These are phyloP conservation scores for Nymphalis polychloros DNA, from an alignment of 2,888 invertebrate species.

Conservation along the genomic window DNA sequence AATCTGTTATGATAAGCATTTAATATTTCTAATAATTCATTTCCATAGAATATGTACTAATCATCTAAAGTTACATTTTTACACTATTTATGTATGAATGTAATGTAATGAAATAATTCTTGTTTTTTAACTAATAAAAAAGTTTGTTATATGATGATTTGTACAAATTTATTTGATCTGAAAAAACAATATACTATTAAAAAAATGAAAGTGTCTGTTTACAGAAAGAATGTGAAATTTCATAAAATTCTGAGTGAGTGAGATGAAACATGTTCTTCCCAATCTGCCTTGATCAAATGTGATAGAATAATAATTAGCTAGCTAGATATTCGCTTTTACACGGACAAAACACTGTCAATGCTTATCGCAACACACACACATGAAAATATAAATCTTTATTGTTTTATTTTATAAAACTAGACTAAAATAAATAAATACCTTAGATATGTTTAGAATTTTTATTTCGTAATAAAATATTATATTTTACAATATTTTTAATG, in stretches of 20 bases:
- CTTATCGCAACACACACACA: conserved; percentile 47
- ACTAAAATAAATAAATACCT: neutral
- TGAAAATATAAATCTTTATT: conserved; percentile 40
- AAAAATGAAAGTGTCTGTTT: neutral
- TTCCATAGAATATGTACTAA: no score
- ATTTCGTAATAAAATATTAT: neutral
- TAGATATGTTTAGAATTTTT: neutral
- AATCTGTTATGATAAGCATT: no score
- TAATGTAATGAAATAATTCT: no score
- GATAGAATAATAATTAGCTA: conserved; percentile 33
- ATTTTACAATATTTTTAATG: neutral
- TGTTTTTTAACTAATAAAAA: no score
- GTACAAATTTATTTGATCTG: no score
- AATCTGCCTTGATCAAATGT: conserved; percentile 54
- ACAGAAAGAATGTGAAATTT: neutral
- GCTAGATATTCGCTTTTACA: conserved; percentile 45
- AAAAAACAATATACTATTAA: no score
- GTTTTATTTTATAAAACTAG: conserved; percentile 39
- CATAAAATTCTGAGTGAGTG: neutral
- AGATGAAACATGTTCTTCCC: conserved; percentile 55
- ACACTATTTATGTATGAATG: no score
- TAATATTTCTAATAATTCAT: no score
- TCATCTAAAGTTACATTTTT: no score
- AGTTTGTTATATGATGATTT: no score
- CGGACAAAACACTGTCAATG: conserved; percentile 49